Percentiles rank a stretch among this genome's conserved stretches.
Evolutionary conservation across 2,797 vertebrate genomes (phyloP).

Genomic region (Phoeniculus purpureus): DNA sequence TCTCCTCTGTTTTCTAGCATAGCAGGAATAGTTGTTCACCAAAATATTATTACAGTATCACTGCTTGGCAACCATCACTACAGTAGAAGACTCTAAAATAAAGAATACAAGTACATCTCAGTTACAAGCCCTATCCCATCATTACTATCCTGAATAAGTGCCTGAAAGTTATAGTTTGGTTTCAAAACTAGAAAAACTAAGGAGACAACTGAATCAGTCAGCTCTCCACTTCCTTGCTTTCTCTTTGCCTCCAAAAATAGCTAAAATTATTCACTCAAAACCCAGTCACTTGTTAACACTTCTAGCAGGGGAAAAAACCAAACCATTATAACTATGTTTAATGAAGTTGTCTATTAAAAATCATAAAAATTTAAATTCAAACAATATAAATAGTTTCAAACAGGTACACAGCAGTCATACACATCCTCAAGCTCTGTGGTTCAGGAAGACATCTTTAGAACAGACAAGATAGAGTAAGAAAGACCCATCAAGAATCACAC

Average conservation of each 20-base stretch:
- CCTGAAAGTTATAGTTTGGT: neutral
- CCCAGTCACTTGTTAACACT: neutral
- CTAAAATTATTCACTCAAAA: neutral
- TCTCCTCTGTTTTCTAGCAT: neutral
- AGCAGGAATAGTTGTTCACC: neutral
- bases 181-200: neutral
- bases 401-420: neutral
- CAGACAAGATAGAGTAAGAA: neutral
- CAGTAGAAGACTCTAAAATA: neutral
- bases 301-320: neutral
- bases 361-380: neutral
- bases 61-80: neutral
- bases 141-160: neutral
- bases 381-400: neutral
- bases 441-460: neutral
- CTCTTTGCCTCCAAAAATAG: fast-evolving
- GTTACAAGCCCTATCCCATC: neutral
- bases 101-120: neutral
- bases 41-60: neutral
- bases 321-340: neutral
- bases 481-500: neutral
- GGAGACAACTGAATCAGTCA: neutral
- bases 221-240: neutral
- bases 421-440: neutral
- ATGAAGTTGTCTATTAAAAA: neutral